Percentiles rank a stretch among this genome's conserved stretches.
Evolutionary conservation across 2,797 vertebrate species (phyloP).

Genomic region (Vireo griseus): DNA sequence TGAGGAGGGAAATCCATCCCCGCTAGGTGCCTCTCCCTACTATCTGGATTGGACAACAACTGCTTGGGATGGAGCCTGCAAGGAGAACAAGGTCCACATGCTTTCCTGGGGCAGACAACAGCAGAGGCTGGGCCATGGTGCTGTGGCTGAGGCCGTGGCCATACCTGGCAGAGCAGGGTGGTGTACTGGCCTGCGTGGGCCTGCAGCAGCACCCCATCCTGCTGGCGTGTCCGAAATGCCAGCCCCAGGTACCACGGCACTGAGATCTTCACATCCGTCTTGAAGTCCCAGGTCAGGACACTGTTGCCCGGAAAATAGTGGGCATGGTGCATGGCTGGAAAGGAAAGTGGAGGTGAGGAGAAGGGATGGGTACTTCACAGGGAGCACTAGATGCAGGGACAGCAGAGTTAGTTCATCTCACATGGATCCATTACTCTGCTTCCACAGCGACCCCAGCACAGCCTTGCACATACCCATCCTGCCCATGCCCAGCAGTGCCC

Average conservation of each 20-base stretch:
- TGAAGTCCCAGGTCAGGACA: conserved; percentile 93
- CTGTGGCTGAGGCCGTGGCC: background rate
- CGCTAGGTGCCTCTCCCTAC: background rate
- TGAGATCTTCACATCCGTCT: conserved; percentile 89
- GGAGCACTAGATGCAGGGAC: background rate
- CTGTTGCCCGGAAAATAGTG: conserved; percentile 92
- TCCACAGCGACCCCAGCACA: background rate
- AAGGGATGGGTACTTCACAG: background rate
- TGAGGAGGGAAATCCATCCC: background rate
- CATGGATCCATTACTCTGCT: background rate
- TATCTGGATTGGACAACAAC: no score
- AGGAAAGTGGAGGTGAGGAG: background rate
- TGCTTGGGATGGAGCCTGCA: background rate
- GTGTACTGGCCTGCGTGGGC: conserved; percentile 91
- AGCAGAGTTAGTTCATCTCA: background rate
- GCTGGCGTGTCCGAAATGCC: conserved; percentile 87
- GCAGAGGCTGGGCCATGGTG: background rate
- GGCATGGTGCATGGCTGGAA: conserved; percentile 89
- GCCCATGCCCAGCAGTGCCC: background rate
- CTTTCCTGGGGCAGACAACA: background rate
- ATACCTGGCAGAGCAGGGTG: conserved; percentile 90
- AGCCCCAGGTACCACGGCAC: conserved; percentile 94
- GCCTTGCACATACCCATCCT: background rate
- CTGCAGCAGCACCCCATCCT: conserved; percentile 87
- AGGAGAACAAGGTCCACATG: background rate